A percentile compares a stretch with the other conserved stretches of the same genome.
phyloP scores from a whole-genome alignment of 2,113 vertebrate genomes.

The Platysternon megacephalum region DNA sequence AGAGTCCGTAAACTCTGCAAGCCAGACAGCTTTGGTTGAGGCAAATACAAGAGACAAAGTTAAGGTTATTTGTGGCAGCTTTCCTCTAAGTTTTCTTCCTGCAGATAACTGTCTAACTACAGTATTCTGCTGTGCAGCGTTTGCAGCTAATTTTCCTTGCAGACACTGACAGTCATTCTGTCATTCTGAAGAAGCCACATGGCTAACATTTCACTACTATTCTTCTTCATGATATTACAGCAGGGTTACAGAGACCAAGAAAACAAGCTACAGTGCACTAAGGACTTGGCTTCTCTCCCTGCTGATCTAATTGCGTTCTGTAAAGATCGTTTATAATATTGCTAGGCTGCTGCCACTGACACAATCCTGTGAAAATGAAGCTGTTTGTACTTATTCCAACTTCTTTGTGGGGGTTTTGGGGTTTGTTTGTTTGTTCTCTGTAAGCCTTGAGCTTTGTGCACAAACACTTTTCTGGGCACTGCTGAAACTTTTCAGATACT shows the following conservation, averaged over 20 bases:
- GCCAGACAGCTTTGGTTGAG: background rate
- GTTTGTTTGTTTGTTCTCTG: background rate
- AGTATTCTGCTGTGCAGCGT: background rate
- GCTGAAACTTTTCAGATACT: background rate
- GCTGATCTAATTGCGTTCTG: slow-evolving; percentile 8
- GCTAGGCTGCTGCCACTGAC: slow-evolving; percentile 28
- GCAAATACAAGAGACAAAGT: too few relatives aligned
- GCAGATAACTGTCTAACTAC: background rate
- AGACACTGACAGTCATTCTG: background rate
- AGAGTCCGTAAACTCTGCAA: background rate
- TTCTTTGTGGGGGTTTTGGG: background rate
- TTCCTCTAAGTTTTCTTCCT: background rate
- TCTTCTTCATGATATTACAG: background rate
- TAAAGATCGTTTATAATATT: slow-evolving; percentile 19
- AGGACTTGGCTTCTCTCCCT: background rate
- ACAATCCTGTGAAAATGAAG: slow-evolving; percentile 8
- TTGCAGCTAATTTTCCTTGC: background rate
- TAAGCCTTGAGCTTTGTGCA: background rate
- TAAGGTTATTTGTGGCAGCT: too few relatives aligned
- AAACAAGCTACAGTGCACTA: background rate
- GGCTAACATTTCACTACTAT: background rate
- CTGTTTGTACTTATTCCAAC: slow-evolving; percentile 4
- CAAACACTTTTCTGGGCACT: background rate
- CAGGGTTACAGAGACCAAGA: slow-evolving; percentile 23
- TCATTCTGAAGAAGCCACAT: background rate